A percentile compares a stretch with the other conserved stretches of the same genome.
Conservation (phyloP, 2,113 vertebrate genomes). For the Odontophorus gujanensis region DNA sequence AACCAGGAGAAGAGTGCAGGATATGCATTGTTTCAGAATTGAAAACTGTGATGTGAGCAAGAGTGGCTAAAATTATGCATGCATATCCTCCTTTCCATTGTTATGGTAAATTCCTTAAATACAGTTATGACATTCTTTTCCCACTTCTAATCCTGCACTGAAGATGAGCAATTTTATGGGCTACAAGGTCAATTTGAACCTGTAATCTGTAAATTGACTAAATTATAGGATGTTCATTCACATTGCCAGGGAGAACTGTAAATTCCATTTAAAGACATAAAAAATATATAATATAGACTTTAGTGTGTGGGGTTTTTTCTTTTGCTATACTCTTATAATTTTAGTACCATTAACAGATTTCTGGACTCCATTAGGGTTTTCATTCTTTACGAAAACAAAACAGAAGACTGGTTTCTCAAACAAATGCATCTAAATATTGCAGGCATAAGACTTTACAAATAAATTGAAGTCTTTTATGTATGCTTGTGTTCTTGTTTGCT, state of each 20-base stretch:
- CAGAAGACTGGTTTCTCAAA: conserved; percentile 71
- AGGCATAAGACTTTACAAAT: conserved; percentile 23
- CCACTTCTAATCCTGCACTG: conserved; percentile 83
- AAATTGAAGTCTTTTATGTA: conserved; percentile 26
- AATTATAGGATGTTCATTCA: conserved; percentile 92
- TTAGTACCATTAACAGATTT: conserved; percentile 73
- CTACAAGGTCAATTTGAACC: conserved; percentile 90
- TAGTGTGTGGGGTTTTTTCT: conserved; percentile 74
- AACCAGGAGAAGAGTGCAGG: conserved; percentile 56
- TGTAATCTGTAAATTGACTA: conserved; percentile 91
- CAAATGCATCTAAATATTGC: conserved; percentile 48
- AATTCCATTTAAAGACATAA: conserved; percentile 83
- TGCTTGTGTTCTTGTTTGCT: conserved; percentile 61
- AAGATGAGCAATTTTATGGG: conserved; percentile 88
- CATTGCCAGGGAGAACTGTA: conserved; percentile 87
- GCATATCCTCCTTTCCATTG: conserved; percentile 84
- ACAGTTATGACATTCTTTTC: conserved; percentile 88
- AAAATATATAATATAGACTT: conserved; percentile 86
- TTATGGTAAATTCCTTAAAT: conserved; percentile 88
- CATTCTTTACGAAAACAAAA: conserved; percentile 66
- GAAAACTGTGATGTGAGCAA: conserved; percentile 73
- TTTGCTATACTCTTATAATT: conserved; percentile 74
- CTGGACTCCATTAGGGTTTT: conserved; percentile 67
- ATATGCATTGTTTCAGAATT: conserved; percentile 77
- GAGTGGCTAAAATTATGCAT: conserved; percentile 82